phyloP scores from a whole-genome alignment of 2,888 invertebrate species.

The Erynnis tages region DNA sequence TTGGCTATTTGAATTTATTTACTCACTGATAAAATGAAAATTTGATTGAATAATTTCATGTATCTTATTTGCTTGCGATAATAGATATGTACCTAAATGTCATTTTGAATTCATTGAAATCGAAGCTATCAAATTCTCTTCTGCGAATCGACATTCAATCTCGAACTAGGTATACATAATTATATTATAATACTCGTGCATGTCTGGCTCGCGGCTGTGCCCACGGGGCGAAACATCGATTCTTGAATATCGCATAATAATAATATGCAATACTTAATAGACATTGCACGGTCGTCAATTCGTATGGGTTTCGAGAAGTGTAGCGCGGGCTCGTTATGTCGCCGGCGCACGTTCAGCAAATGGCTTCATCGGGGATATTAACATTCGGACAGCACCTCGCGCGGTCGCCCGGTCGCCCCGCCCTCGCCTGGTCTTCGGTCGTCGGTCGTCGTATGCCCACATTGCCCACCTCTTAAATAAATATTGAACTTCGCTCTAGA shows the following conservation, averaged over 20 bases:
- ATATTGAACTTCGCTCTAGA: conserved; percentile 68
- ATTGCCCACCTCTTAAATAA: conserved; percentile 47
- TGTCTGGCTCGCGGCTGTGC: not conserved
- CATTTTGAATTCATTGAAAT: conserved; percentile 1
- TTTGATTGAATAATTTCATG: not conserved
- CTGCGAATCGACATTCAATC: conserved; percentile 9
- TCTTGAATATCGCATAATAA: conserved; percentile 45
- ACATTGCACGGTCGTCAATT: conserved; percentile 57
- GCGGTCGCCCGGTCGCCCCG: conserved; percentile 34
- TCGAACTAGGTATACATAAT: too few relatives aligned
- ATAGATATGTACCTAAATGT: not conserved
- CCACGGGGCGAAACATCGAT: conserved; percentile 43
- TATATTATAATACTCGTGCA: not conserved
- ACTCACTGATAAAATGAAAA: not conserved
- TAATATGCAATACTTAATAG: conserved; percentile 66
- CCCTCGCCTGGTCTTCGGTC: too few relatives aligned
- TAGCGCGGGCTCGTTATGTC: conserved; percentile 58
- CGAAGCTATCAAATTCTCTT: not conserved
- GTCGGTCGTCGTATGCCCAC: too few relatives aligned
- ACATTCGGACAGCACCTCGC: conserved; percentile 69
- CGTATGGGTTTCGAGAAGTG: conserved; percentile 67
- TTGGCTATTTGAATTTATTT: not conserved
- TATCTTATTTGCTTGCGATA: not conserved
- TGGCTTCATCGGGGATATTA: conserved; percentile 77
- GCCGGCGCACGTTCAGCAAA: conserved; percentile 66